Evolutionary conservation across 1,140 invertebrate genomes (phyloP).

Genomic region (Monochamus saltuarius): DNA sequence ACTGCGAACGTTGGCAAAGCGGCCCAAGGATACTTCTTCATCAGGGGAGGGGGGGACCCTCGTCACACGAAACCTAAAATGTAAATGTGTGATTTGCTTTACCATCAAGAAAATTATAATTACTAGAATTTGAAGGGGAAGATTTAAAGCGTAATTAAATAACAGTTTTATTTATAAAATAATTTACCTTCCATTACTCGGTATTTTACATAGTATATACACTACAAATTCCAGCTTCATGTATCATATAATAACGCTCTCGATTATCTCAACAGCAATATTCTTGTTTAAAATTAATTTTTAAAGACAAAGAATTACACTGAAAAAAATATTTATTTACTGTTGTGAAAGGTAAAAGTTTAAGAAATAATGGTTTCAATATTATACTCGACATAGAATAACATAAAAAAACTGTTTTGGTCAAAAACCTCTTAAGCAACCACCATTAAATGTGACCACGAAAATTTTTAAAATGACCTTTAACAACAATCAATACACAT

Average conservation of each 20-base stretch:
- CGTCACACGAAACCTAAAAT: conserved; percentile 34
- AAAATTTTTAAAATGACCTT: too few relatives aligned
- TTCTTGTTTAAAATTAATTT: background rate
- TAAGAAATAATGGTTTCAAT: background rate
- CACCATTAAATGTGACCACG: too few relatives aligned
- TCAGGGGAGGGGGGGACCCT: conserved; percentile 36
- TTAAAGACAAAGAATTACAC: background rate
- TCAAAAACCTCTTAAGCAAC: too few relatives aligned
- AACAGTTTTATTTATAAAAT: too few relatives aligned
- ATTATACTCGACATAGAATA: too few relatives aligned
- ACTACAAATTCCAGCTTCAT: background rate
- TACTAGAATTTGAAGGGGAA: too few relatives aligned
- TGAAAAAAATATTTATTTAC: background rate
- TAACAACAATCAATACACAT: too few relatives aligned
- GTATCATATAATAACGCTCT: background rate
- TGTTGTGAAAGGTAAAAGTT: too few relatives aligned
- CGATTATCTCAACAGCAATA: background rate
- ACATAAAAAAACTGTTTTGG: too few relatives aligned
- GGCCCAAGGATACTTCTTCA: conserved; percentile 32
- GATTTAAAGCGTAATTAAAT: too few relatives aligned
- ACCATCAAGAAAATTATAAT: too few relatives aligned
- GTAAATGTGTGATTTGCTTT: background rate
- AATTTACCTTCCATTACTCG: too few relatives aligned
- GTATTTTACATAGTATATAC: background rate
- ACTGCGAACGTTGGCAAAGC: conserved; percentile 43